Percentiles rank a stretch among this genome's conserved stretches.
Conservation (phyloP, 2,113 vertebrate genomes). For the Odobenus rosmarus region DNA sequence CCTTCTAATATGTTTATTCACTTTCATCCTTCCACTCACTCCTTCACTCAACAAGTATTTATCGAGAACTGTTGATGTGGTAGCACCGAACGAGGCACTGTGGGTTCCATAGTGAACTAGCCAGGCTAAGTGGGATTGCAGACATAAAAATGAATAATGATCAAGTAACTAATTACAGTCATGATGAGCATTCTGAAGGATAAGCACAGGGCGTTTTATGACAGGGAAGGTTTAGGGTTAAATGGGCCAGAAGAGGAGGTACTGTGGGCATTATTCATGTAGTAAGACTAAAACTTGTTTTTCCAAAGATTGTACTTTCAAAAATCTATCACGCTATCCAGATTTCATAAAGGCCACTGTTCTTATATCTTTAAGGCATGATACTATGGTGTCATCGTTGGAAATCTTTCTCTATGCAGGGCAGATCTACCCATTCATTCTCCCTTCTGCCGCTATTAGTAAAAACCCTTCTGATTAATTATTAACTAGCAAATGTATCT, state of each 20-base stretch:
- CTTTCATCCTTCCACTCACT: background rate
- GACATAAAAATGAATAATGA: background rate
- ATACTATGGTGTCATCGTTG: background rate
- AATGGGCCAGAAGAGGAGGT: background rate
- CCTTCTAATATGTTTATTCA: background rate
- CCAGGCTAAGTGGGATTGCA: background rate
- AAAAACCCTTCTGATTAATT: conserved; percentile 56
- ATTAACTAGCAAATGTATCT: conserved; percentile 54
- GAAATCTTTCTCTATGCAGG: background rate
- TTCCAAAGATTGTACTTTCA: background rate
- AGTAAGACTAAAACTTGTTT: background rate
- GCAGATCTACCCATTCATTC: background rate
- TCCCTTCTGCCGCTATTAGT: background rate
- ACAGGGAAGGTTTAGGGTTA: background rate
- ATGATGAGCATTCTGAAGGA: background rate
- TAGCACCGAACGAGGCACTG: background rate
- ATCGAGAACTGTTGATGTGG: background rate
- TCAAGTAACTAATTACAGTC: background rate
- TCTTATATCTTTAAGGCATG: background rate
- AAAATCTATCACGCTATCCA: background rate
- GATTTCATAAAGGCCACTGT: background rate
- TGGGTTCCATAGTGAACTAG: background rate
- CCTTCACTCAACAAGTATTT: background rate
- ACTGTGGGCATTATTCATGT: background rate
- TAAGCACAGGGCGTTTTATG: background rate